Conservation (phyloP, 2,888 invertebrate genomes). For the Tethea ocularis region DNA sequence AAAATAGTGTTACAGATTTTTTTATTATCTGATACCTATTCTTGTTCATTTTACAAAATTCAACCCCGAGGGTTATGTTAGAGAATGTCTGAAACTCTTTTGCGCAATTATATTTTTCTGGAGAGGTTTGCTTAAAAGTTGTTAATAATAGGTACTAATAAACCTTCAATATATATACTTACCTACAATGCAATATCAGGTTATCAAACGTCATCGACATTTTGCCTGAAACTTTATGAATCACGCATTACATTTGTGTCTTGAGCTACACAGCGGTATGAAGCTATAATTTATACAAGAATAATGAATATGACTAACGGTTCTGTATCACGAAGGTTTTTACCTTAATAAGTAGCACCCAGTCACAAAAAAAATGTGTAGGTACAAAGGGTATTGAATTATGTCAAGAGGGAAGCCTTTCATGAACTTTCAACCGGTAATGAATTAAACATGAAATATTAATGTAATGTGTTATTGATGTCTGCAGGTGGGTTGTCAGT, state of each 20-base stretch:
- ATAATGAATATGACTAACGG: conserved; percentile 78
- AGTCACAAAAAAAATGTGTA: conserved; percentile 55
- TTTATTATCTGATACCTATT: no score
- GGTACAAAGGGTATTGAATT: conserved; percentile 65
- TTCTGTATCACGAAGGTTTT: conserved; percentile 72
- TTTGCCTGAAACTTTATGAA: conserved; percentile 52
- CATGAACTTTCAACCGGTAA: conserved; percentile 37
- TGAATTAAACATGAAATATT: conserved; percentile 37
- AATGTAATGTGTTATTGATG: conserved; percentile 19
- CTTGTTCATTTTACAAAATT: no score
- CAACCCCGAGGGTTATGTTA: no score
- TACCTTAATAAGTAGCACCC: conserved; percentile 65
- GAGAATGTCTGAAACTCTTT: no score
- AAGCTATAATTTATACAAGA: conserved; percentile 75
- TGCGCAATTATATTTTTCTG: no score
- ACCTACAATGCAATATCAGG: conserved; percentile 33
- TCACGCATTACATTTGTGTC: conserved; percentile 61
- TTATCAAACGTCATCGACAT: conserved; percentile 49
- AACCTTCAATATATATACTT: conserved; percentile 17
- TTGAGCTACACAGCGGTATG: conserved; percentile 59
- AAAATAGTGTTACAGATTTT: no score
- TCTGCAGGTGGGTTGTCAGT: background rate
- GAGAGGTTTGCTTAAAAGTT: no score
- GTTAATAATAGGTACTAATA: no score
- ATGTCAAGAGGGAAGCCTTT: conserved; percentile 52